A percentile compares a stretch with the other conserved stretches of the same genome.
phyloP scores from a whole-genome alignment of 2,113 vertebrate genomes.

The Antechinus flavipes region DNA sequence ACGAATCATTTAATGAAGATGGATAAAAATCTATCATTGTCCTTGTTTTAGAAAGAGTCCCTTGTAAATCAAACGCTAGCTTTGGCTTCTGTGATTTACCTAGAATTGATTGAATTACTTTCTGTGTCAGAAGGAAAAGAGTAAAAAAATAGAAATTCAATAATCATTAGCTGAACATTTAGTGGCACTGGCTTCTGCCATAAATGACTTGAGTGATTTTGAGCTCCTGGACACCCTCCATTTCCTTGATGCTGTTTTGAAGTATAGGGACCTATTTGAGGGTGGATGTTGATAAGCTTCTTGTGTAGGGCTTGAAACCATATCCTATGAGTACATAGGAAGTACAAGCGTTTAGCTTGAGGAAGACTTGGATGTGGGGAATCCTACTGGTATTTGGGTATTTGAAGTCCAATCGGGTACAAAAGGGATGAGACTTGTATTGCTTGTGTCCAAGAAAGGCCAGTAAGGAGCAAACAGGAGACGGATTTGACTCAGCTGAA shows the following conservation, averaged over 20 bases:
- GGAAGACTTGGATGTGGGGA: neutral
- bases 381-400: neutral
- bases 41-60: neutral
- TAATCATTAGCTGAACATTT: neutral
- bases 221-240: neutral
- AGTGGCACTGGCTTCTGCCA: neutral
- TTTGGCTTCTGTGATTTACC: neutral
- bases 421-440: neutral
- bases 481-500: neutral
- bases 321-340: neutral
- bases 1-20: neutral
- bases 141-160: neutral
- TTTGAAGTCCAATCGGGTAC: neutral
- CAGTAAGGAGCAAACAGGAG: neutral
- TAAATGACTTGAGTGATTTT: neutral
- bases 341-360: neutral
- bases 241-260: neutral
- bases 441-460: neutral
- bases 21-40: neutral
- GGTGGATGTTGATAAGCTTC: neutral
- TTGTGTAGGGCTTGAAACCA: neutral
- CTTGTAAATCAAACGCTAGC: neutral
- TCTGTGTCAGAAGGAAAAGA: neutral
- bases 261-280: neutral
- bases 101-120: neutral